Conservation (phyloP, 23 tunicate genomes). For the Clavelina lepadiformis region DNA sequence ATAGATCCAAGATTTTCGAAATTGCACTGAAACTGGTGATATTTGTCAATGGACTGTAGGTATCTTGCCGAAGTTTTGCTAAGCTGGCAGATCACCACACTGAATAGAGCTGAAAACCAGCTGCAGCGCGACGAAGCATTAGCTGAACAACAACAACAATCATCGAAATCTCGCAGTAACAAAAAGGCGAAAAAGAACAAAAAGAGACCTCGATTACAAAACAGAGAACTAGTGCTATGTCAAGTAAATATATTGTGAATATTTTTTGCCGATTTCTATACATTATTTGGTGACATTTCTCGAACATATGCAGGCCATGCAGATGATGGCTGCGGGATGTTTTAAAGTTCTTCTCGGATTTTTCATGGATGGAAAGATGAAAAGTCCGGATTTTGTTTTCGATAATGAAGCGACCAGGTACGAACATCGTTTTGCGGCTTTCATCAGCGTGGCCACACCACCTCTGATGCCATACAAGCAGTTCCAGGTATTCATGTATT, state of each 20-base stretch:
- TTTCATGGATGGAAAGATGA: slow-evolving; percentile 55
- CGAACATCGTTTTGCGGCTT: slow-evolving; percentile 90
- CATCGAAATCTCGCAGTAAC: slow-evolving; percentile 25
- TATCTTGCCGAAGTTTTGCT: slow-evolving; percentile 74
- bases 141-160: slow-evolving; percentile 17
- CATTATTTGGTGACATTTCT: too few species aligned
- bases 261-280: too few species aligned
- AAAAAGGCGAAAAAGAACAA: slow-evolving; percentile 72
- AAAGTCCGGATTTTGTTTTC: slow-evolving; percentile 50
- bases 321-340: slow-evolving; percentile 66
- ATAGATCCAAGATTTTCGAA: too few species aligned
- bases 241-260: slow-evolving; percentile 50
- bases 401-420: slow-evolving; percentile 82
- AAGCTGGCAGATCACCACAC: slow-evolving; percentile 62
- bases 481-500: slow-evolving; percentile 67
- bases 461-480: slow-evolving; percentile 79
- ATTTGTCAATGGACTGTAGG: too few species aligned
- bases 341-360: slow-evolving; percentile 75
- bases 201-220: slow-evolving; percentile 44
- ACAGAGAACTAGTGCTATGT: slow-evolving; percentile 24
- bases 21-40: too few species aligned
- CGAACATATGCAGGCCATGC: slow-evolving; percentile 55
- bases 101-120: slow-evolving; percentile 72
- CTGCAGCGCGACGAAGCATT: slow-evolving; percentile 49
- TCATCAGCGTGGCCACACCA: slow-evolving; percentile 70